Evolutionary conservation across 1,140 invertebrate genomes (phyloP), one percentile per base, ranked within the genome.

Genomic region (Cydia fagiglandana): DNA sequence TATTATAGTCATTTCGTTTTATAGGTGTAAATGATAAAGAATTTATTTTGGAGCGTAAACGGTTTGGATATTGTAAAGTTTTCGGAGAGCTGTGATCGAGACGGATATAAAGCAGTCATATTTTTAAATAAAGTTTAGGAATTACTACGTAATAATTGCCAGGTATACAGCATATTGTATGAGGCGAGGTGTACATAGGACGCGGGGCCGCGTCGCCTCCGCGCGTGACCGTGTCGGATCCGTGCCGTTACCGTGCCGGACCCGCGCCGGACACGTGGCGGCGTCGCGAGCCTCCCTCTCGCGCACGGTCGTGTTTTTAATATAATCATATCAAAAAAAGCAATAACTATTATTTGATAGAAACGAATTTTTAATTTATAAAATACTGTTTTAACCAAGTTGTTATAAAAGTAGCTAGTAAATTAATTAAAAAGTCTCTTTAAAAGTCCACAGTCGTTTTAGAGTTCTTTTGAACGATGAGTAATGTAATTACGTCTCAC

Each of bases 1-100:
- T 91, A 91, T 86, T 88, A 89, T 91, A 93, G 90, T 93, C 90
- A 91, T 93, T 93, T 93, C 88, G 86, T 91, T 93, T 91, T 88
- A 88, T 91, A 91, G 88, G 86, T 91, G 83, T 92, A 91, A 90
- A 87, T 84, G 83, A 85, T 89, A 87, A 88, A 90, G 89, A 91
- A 91, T 91, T 90, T 92, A 91, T 91, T 91, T 91, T 90, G 91
- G 90, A 86, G 85, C 80, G 88, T 91, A 85, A 61, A 61, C 83
- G 89, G 86, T 89, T 84, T 80, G 89, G 89, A 89, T 89, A 88
- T 87, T 85, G 90, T 90, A 89, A 91, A 86, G 89, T 91, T 88
- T 91, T 88, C 86, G 91, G 90, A 91, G 84, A 88, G 91, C 91
- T 93, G 91, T 93, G 91, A 93, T 93, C 85, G 86, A 84, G 91